A percentile compares a stretch with the other conserved stretches of the same genome.
phyloP scores from a whole-genome alignment of 2,113 vertebrate species.

The Calcarius ornatus region DNA sequence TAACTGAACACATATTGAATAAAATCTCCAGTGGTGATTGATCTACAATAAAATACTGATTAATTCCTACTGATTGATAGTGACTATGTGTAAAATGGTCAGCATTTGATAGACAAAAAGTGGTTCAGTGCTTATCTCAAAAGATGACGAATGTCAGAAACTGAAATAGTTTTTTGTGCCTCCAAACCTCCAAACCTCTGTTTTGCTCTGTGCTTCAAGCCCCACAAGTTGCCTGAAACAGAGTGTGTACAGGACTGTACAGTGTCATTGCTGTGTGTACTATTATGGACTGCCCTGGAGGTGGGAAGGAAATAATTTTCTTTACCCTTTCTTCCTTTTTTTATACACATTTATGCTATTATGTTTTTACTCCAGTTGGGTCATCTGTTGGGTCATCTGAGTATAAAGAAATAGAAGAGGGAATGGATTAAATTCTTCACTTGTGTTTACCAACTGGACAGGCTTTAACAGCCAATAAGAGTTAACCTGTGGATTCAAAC shows the following conservation, averaged over 20 bases:
- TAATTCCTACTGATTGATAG: background rate
- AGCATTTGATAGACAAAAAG: background rate
- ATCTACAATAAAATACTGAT: background rate
- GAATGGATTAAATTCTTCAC: background rate
- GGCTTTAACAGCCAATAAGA: background rate
- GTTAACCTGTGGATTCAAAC: background rate
- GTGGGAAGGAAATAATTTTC: rapidly evolving
- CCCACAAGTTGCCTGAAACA: background rate
- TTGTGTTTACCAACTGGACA: background rate
- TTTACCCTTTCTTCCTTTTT: background rate
- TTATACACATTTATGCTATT: background rate
- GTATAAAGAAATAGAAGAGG: background rate
- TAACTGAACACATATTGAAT: background rate
- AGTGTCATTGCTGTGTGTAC: rapidly evolving
- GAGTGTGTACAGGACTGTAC: background rate
- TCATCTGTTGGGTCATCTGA: background rate
- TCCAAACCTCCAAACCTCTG: background rate
- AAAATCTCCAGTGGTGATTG: background rate
- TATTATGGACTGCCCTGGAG: background rate
- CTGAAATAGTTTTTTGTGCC: background rate
- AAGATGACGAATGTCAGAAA: background rate
- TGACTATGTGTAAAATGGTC: background rate
- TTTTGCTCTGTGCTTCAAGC: background rate
- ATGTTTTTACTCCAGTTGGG: background rate
- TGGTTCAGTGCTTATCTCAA: background rate